Percentiles rank a stretch among this genome's conserved stretches.
Conservation (phyloP, 2,888 invertebrate genomes). For the Timema cristinae region DNA sequence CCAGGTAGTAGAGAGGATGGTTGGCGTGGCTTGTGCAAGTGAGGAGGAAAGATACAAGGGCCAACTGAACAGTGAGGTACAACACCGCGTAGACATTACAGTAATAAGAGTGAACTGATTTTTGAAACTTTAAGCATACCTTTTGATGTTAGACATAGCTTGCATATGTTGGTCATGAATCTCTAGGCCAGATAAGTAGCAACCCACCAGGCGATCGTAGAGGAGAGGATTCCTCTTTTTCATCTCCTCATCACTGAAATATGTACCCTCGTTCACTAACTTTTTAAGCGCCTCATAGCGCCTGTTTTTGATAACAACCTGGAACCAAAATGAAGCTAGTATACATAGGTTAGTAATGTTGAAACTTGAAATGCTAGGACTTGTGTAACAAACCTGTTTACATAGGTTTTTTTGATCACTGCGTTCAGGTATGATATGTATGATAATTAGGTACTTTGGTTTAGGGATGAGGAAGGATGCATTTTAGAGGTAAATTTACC, state of each 20-base stretch:
- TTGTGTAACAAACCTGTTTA: too few relatives aligned
- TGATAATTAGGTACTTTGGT: not conserved
- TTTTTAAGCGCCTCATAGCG: constrained; percentile 76
- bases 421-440: not conserved
- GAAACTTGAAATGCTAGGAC: too few relatives aligned
- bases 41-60: too few relatives aligned
- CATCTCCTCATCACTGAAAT: constrained; percentile 92
- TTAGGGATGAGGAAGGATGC: too few relatives aligned
- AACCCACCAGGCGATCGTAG: constrained; percentile 86
- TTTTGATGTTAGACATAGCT: not conserved
- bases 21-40: too few relatives aligned
- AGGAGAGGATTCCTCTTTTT: constrained; percentile 84
- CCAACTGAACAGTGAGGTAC: too few relatives aligned
- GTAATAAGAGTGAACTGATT: constrained; percentile 1
- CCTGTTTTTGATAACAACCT: constrained; percentile 67
- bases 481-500: too few relatives aligned
- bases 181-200: constrained; percentile 75
- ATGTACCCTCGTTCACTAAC: constrained; percentile 63
- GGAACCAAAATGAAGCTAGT: constrained; percentile 28
- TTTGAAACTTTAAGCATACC: constrained; percentile 8
- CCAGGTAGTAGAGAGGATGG: too few relatives aligned
- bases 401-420: not conserved
- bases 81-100: constrained; percentile 52
- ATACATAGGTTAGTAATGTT: too few relatives aligned
- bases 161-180: constrained; percentile 52